These are phyloP conservation scores for Eulemur rubriventer DNA, from an alignment of 2,797 vertebrate genomes.

Conservation along the genomic window DNA sequence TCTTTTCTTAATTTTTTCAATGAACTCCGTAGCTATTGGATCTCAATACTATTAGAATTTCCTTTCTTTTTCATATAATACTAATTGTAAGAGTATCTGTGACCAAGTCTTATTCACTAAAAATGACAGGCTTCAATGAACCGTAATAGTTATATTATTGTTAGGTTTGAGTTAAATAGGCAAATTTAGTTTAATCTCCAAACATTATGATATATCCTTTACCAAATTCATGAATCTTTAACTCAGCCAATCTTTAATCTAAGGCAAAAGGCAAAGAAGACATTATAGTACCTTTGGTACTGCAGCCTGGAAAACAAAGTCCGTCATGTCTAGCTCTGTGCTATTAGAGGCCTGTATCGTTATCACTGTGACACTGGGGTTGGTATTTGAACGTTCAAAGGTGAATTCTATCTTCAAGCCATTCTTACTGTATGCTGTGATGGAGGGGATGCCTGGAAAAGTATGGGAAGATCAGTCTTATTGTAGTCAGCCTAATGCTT, in stretches of 20 bases:
- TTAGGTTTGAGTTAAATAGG: neutral
- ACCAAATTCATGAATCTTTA: neutral
- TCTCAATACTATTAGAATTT: neutral
- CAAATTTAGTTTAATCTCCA: conserved; percentile 24
- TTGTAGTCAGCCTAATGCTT: neutral
- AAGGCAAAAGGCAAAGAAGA: conserved; percentile 51
- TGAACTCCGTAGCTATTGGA: neutral
- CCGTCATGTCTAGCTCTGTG: conserved; percentile 97
- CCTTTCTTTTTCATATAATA: conserved; percentile 9
- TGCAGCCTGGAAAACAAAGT: conserved; percentile 99
- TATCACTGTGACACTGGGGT: conserved; percentile 97
- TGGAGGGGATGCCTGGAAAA: conserved; percentile 94
- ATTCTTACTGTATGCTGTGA: conserved; percentile 99
- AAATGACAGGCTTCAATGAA: conserved; percentile 34
- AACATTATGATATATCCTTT: conserved; percentile 39
- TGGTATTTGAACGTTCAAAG: conserved; percentile 98
- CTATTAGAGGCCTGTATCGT: conserved; percentile 98
- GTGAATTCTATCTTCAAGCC: conserved; percentile 99
- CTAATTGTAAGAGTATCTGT: neutral
- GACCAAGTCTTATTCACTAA: conserved; percentile 21
- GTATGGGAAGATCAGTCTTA: conserved; percentile 51
- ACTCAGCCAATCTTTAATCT: conserved; percentile 57
- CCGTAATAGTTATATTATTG: neutral
- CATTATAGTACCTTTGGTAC: conserved; percentile 96
- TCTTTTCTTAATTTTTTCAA: neutral